These are phyloP conservation scores for Berghia stephanieae DNA, from an alignment of 1,140 invertebrate genomes.

Conservation along the genomic window DNA sequence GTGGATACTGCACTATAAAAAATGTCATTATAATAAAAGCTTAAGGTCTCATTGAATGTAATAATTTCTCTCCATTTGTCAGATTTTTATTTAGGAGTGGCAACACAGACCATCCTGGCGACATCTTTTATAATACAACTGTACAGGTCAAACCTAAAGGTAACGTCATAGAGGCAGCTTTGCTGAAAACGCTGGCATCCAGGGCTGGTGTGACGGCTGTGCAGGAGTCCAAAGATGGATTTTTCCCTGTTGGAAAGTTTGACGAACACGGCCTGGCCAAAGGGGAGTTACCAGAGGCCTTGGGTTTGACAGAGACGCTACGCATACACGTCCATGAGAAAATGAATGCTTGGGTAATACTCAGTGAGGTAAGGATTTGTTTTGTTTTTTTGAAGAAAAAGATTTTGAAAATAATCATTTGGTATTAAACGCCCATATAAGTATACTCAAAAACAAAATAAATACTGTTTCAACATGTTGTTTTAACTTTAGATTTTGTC, in stretches of 20 bases:
- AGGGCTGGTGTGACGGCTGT: conserved; percentile 16
- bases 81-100: conserved; percentile 90
- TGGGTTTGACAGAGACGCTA: conserved; percentile 42
- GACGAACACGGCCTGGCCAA: conserved; percentile 48
- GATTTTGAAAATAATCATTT: too few species aligned
- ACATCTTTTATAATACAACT: conserved; percentile 89
- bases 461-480: too few species aligned
- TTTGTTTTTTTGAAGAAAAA: not conserved
- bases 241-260: conserved; percentile 43
- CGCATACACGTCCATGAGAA: conserved; percentile 43
- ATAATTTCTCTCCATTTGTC: conserved; percentile 55
- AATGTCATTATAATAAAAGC: too few species aligned
- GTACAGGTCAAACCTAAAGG: conserved; percentile 75
- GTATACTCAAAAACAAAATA: too few species aligned
- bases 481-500: not conserved
- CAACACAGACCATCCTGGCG: conserved; percentile 89
- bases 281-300: conserved; percentile 33
- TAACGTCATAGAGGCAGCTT: not conserved
- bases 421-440: too few species aligned
- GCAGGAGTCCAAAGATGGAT: conserved; percentile 38
- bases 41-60: too few species aligned
- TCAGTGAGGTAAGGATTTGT: conserved; percentile 55
- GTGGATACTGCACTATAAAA: too few species aligned
- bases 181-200: conserved; percentile 3
- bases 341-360: conserved; percentile 55